Conservation (phyloP, 2,113 vertebrate genomes). For the Colossoma macropomum region DNA sequence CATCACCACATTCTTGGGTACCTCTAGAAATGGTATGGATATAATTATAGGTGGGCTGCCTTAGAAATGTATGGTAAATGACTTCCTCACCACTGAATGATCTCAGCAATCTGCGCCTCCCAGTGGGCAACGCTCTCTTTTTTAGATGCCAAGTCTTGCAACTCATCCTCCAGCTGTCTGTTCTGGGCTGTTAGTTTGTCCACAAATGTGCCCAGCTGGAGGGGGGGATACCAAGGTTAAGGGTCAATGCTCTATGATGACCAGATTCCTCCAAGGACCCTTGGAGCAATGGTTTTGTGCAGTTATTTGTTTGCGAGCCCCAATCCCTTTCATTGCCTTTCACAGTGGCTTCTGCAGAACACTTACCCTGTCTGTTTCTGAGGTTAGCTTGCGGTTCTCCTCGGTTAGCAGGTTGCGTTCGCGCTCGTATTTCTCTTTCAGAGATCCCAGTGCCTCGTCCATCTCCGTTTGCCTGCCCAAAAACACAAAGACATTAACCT, state of each 20-base stretch:
- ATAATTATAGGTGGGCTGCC: too few relatives aligned
- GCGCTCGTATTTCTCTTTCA: slow-evolving; percentile 89
- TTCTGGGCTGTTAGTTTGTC: slow-evolving; percentile 92
- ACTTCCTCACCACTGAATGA: slow-evolving; percentile 91
- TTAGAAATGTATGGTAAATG: background rate
- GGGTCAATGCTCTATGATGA: background rate
- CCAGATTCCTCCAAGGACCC: background rate
- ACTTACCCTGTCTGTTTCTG: slow-evolving; percentile 89
- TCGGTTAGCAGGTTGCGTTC: slow-evolving; percentile 85
- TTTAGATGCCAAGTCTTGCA: slow-evolving; percentile 90
- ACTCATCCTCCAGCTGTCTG: slow-evolving; percentile 91
- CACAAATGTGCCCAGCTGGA: slow-evolving; percentile 90
- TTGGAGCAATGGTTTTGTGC: too few relatives aligned
- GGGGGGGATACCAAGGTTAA: background rate
- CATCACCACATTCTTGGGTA: background rate
- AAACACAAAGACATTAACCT: background rate
- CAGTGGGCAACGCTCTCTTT: slow-evolving; percentile 96
- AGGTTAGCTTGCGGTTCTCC: slow-evolving; percentile 88
- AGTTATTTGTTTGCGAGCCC: background rate
- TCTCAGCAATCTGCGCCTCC: slow-evolving; percentile 98
- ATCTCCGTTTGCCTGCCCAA: slow-evolving; percentile 84
- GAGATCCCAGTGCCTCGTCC: slow-evolving; percentile 83
- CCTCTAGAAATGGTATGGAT: background rate
- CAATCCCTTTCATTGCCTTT: background rate
- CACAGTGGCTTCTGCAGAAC: background rate